Evolutionary conservation across 1,140 invertebrate genomes (phyloP), one percentile per base, ranked within the genome.

Genomic region (Zaprionus tsacasi): DNA sequence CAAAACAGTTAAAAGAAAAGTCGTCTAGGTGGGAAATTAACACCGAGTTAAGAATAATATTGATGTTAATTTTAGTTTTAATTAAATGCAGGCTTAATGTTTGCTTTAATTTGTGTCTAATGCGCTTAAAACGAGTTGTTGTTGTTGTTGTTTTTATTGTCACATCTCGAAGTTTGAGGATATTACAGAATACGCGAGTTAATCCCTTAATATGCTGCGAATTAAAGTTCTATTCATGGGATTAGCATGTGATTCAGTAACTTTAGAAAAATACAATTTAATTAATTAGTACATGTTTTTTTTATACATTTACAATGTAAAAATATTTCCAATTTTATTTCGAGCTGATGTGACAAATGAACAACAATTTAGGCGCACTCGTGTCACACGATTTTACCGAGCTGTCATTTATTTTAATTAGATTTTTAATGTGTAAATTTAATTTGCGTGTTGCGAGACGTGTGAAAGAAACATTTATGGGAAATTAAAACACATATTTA

Each of bases 381-480:
- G 3, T 15, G n/a, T 54, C 36, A 30, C 36, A 45, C 12, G 15
- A 33, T 54, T 69, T 67, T 55, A 52, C 43, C 36, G 35, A 30
- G n/a, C 25, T 74, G 71, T 57, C 58, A 74, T 74, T 74, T 74
- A 63, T 57, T 63, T 56, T 63, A 70, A 74, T 74, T 74, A 13
- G 25, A 59, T 64, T 76, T 75, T 76, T 65, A 54, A 65, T 70
- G 54, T 65, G 36, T 67, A 40, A 61, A 76, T 61, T 74, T 56
- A 72, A 74, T 69, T 67, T 48, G 63, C 40, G 40, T 72, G 38
- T 67, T 45, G 45, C 30, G 67, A 68, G 73, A 54, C 45, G 54
- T 68, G 63, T 57, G n/a, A 33, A 36, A 68, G 45, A 68, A 60
- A 67, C 60, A 66, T 73, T 52, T 61, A 73, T 66, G 58, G 6